These are phyloP conservation scores for Drosophila arawakana DNA, from an alignment of 1,140 invertebrate genomes.

Conservation along the genomic window DNA sequence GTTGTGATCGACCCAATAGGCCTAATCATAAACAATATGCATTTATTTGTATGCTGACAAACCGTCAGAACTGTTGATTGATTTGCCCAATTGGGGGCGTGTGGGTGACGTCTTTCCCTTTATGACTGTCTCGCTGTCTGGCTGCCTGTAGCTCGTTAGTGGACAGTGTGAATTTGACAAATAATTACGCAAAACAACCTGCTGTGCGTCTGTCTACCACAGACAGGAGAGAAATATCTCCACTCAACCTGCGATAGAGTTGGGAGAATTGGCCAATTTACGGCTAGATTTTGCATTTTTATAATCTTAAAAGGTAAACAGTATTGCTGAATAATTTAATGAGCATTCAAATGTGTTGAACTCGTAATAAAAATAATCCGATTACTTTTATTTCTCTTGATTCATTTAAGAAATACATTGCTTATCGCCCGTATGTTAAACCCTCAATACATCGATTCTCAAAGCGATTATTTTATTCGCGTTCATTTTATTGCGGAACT, in stretches of 20 bases:
- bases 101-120: conserved; percentile 1
- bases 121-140: conserved; percentile 7
- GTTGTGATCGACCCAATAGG: conserved; percentile 26
- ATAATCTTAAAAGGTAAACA: too few relatives aligned
- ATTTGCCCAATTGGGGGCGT: conserved; percentile 56
- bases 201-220: conserved; percentile 58
- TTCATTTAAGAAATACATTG: too few relatives aligned
- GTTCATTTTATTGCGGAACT: neutral
- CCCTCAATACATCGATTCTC: too few relatives aligned
- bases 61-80: conserved; percentile 65
- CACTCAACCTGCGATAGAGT: neutral
- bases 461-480: too few relatives aligned
- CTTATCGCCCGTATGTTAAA: too few relatives aligned
- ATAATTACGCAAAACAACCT: conserved; percentile 76
- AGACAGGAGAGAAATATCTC: conserved; percentile 20
- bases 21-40: conserved; percentile 55
- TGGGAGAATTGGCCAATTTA: too few relatives aligned
- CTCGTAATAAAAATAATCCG: too few relatives aligned
- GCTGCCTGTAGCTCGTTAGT: conserved; percentile 71
- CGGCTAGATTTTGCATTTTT: too few relatives aligned
- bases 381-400: too few relatives aligned
- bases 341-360: too few relatives aligned
- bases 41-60: conserved; percentile 47
- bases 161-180: conserved; percentile 75
- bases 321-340: too few relatives aligned